These are phyloP conservation scores for Drosophila nebulosa DNA, from an alignment of 1,140 invertebrate genomes.

Conservation along the genomic window DNA sequence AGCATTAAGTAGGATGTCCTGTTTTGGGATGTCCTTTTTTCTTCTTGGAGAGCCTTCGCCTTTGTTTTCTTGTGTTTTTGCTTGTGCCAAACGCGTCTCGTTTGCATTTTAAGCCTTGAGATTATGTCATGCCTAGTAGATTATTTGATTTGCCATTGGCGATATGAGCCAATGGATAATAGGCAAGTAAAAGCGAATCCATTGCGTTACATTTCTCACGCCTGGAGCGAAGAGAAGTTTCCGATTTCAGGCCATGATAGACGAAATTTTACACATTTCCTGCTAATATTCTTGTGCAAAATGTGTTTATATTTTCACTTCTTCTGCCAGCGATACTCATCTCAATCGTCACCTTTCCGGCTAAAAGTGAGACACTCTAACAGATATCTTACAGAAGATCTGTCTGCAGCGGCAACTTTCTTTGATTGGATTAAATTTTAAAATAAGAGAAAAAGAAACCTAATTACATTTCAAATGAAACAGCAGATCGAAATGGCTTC, in stretches of 20 bases:
- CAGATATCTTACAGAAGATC: slow-evolving; percentile 27
- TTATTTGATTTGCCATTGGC: slow-evolving; percentile 41
- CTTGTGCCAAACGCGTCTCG: slow-evolving; percentile 43
- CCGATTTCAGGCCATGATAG: slow-evolving; percentile 58
- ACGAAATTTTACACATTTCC: slow-evolving; percentile 65
- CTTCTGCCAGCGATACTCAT: slow-evolving; percentile 36
- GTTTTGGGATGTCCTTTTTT: slow-evolving; percentile 43
- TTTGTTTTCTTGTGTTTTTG: slow-evolving; percentile 1
- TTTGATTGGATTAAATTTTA: slow-evolving; percentile 63
- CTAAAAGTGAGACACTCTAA: slow-evolving; percentile 38
- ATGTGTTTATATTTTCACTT: slow-evolving; percentile 65
- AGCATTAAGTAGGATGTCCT: slow-evolving; percentile 71
- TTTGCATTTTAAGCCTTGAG: slow-evolving; percentile 63
- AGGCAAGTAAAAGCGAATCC: not conserved
- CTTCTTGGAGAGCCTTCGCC: not conserved
- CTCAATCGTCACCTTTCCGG: slow-evolving; percentile 41
- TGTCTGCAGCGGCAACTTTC: slow-evolving; percentile 55
- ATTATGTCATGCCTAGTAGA: slow-evolving; percentile 74
- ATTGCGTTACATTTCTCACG: slow-evolving; percentile 74
- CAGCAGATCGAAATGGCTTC: not conserved
- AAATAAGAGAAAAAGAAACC: not conserved
- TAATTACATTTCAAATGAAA: not conserved
- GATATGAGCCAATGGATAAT: slow-evolving; percentile 25
- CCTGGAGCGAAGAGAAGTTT: slow-evolving; percentile 47
- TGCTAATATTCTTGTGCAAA: slow-evolving; percentile 38